Evolutionary conservation across 2,888 invertebrate genomes (phyloP).

Genomic region (Parthenolecanium corni): DNA sequence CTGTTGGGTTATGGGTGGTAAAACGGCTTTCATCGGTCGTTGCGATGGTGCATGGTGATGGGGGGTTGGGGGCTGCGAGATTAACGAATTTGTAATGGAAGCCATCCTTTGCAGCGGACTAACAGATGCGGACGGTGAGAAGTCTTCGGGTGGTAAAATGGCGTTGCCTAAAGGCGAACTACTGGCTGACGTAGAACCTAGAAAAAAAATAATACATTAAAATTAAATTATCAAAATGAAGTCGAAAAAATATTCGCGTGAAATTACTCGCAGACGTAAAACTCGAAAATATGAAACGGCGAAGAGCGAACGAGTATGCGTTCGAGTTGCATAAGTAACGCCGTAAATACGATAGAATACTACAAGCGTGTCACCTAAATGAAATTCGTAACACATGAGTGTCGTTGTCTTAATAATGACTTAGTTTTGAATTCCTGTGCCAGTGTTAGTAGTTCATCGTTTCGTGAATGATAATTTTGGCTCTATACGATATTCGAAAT

Average conservation of each 20-base stretch:
- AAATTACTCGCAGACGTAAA: too few species aligned
- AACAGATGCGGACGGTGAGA: conserved; percentile 66
- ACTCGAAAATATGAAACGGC: too few species aligned
- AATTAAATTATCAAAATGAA: too few species aligned
- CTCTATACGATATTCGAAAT: too few species aligned
- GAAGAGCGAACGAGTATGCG: not conserved
- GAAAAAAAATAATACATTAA: not conserved
- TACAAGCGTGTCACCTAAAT: conserved; percentile 7
- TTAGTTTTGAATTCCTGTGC: too few species aligned
- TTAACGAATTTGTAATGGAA: conserved; percentile 91
- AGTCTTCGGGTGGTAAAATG: conserved; percentile 75
- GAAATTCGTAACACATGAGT: not conserved
- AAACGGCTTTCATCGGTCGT: conserved; percentile 85
- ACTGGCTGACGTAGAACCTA: conserved; percentile 43
- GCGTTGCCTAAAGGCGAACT: conserved; percentile 76
- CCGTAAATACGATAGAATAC: conserved; percentile 12
- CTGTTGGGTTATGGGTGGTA: conserved; percentile 96
- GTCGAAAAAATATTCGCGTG: too few species aligned
- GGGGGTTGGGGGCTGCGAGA: conserved; percentile 74
- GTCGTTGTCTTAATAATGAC: too few species aligned
- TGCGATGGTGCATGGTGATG: conserved; percentile 73
- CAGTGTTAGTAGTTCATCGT: too few species aligned
- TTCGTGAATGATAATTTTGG: too few species aligned
- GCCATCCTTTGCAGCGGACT: conserved; percentile 96
- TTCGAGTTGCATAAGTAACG: not conserved